Evolutionary conservation across 2,888 invertebrate genomes (phyloP), one percentile per base, ranked within the genome.

Genomic region (Coecobrya sp.): DNA sequence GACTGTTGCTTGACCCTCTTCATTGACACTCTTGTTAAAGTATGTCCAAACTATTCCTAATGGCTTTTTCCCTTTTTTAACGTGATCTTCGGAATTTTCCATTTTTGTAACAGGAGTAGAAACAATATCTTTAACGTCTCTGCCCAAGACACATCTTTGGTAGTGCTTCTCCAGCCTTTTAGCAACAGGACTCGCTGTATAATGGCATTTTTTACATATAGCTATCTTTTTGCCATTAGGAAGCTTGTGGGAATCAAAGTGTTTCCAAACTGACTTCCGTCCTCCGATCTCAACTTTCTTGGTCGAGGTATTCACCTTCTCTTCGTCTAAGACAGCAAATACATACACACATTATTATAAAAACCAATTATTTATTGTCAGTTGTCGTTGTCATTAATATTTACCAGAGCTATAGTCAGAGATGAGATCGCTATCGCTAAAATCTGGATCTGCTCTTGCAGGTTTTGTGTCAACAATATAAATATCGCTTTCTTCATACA

Each of bases 121-220:
- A 19, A 62, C 22, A 25, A 27, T 62, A 36, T 36, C 10, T 22
- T 36, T 49, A 10, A 49, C 11, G 5, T 45, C 27, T 25, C 68
- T 52, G 5, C 52, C 52, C n/a, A 52, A 27, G 5, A 55, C 52
- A 76, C 87, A 87, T n/a, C 16, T 36, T 13, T 59, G 30, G 30
- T 70, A 49, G 62, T 87, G 87, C 19, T 25, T 27, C 22, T 62
- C 49, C 36, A 87, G 11, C 8, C 87, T 30, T 79, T 76, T 76
- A 11, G 87, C 25, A 19, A 87, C 87, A 0, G 87, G 22, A 45
- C 87, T 87, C 0, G 76, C 87, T 59, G 5, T 25, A 1, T n/a
- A 7, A 0, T 45, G 10, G 42, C 87, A 87, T 22, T 87, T 87
- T 45, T 36, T 73, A 62, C 87, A 87, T 13, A 22, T 55, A 19